Conservation (phyloP, 1,140 invertebrate species). For the Parasteatoda tepidariorum region DNA sequence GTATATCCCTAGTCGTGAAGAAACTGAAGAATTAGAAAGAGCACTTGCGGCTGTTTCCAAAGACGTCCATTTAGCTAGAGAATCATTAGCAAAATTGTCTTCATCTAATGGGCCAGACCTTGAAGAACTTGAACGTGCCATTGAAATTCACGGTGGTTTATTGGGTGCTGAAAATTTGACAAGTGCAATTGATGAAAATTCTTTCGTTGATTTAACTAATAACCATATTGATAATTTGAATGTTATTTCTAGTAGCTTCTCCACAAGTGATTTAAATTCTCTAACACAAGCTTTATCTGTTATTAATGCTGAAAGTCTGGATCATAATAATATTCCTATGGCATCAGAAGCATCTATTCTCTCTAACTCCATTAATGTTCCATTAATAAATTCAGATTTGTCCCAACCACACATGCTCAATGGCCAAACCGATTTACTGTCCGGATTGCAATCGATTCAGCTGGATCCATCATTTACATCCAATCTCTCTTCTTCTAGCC, state of each 20-base stretch:
- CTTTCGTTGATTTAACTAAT: constrained; percentile 55
- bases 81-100: constrained; percentile 79
- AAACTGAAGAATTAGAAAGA: constrained; percentile 85
- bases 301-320: constrained; percentile 62
- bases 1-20: constrained; percentile 79
- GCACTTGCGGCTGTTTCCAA: constrained; percentile 80
- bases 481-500: constrained; percentile 10
- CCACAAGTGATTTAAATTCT: constrained; percentile 66
- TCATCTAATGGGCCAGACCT: constrained; percentile 70
- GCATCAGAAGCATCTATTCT: constrained; percentile 30
- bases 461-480: constrained; percentile 10
- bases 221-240: constrained; percentile 63
- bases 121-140: constrained; percentile 42
- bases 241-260: constrained; percentile 65
- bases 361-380: constrained; percentile 16
- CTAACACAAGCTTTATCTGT: constrained; percentile 66
- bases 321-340: constrained; percentile 55
- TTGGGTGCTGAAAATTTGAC: constrained; percentile 63
- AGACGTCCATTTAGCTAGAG: constrained; percentile 62
- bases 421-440: constrained; percentile 34
- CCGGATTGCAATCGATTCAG: constrained; percentile 11
- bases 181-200: constrained; percentile 63
- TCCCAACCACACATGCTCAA: constrained; percentile 47
- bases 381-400: constrained; percentile 43
- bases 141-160: constrained; percentile 52